Base-by-base conservation (phyloP, 2,113 vertebrate genomes). In the Thalassarche chlororhynchos region DNA sequence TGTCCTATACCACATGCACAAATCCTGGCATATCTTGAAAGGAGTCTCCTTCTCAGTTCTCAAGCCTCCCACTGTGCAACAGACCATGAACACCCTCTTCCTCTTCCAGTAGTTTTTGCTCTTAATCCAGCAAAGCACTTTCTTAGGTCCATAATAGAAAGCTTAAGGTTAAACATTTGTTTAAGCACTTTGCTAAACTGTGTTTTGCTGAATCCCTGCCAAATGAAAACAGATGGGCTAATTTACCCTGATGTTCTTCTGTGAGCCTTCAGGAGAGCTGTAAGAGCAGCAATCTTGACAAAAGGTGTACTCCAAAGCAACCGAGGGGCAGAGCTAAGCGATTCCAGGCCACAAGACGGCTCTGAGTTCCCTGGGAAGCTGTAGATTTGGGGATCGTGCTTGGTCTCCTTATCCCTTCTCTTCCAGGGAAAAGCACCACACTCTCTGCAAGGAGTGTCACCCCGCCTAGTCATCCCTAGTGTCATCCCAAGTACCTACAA, bases 131-230 rank as follows among this genome's bases (percentile, higher is more conserved):
- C 49, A 84, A 90, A 91, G 44, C 40, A 52, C 57, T 92, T 94
- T 65, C 85, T 81, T 52, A 57, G 76, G 55, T 95, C 47, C 34
- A 87, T 84, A 93, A 84, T 10, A 92, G 69, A 81, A 87, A 93
- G 60, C 14, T 90, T 94, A 71, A 90, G 85, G 85, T 92, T 92
- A 93, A 92, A 34, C 52, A 49, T 89, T 93, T 96, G 79, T 89
- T 95, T 79, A 87, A 95, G 47, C 65, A 71, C 40, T 90, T 78
- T 64, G 79, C 76, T 93, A 60, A 89, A 71, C 51, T 64, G 51
- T 83, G 57, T 77, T 87, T 89, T 89, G 68, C 90, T 92, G 92
- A 95, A 82, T 82, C 52, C 20, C 60, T 92, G 90, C 92, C 89
- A 92, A 80, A 75, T 46, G 76, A 61, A 95, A 95, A 91, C 76